Evolutionary conservation across 2,113 vertebrate genomes (phyloP).

Genomic region (Chaetops frenatus): DNA sequence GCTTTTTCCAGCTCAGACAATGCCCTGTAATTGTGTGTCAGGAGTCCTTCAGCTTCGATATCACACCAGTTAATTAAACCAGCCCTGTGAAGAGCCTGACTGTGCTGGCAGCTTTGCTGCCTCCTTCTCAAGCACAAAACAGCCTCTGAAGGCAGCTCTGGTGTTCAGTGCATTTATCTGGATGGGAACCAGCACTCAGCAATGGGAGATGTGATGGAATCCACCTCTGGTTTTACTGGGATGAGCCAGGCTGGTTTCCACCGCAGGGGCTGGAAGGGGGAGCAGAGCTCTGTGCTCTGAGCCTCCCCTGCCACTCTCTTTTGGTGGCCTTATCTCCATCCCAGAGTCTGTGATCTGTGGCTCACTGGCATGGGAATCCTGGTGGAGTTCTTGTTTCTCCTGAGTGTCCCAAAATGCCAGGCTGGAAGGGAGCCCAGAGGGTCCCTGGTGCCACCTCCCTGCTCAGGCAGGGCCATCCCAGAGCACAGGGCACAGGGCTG

Average conservation of each 20-base stretch:
- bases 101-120: neutral
- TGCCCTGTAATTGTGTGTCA: neutral
- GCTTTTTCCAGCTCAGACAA: slow-evolving; percentile 6
- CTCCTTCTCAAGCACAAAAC: neutral
- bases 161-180: neutral
- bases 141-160: neutral
- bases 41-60: neutral
- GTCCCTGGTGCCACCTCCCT: neutral
- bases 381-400: neutral
- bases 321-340: neutral
- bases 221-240: neutral
- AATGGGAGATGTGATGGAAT: neutral
- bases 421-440: neutral
- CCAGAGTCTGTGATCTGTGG: neutral
- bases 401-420: neutral
- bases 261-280: neutral
- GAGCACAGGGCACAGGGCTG: neutral
- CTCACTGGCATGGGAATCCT: neutral
- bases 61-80: slow-evolving; percentile 13
- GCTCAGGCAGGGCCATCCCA: neutral
- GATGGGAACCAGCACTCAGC: neutral
- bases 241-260: neutral
- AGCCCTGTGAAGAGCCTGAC: neutral
- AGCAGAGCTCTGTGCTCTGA: neutral
- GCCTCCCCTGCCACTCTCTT: neutral